phyloP scores from a whole-genome alignment of 2,113 vertebrate species.

The Colius striatus region DNA sequence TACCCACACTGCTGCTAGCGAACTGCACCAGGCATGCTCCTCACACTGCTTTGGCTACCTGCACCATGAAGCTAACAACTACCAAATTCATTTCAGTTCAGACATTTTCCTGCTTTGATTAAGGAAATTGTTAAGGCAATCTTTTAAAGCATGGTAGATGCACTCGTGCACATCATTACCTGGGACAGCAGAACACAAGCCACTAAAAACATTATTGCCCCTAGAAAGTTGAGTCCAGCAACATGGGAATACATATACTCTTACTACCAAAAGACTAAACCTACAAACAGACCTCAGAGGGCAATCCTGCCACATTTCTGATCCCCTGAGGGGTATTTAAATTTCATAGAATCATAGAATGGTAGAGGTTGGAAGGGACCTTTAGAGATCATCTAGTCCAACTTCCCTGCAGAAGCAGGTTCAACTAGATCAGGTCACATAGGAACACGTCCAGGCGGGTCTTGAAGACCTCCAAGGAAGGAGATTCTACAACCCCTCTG shows the following conservation, averaged over 20 bases:
- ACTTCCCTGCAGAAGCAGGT: too few relatives aligned
- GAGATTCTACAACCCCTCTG: too few relatives aligned
- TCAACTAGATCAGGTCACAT: too few relatives aligned
- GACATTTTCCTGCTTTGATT: not conserved
- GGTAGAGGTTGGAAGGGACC: too few relatives aligned
- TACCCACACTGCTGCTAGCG: not conserved
- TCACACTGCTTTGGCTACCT: not conserved
- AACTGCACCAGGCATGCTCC: not conserved
- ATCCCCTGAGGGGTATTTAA: not conserved
- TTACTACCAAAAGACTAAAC: not conserved
- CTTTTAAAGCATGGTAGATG: not conserved
- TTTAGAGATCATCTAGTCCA: too few relatives aligned
- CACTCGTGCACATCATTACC: not conserved
- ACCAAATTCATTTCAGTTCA: not conserved
- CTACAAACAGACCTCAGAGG: not conserved
- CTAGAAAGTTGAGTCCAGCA: not conserved
- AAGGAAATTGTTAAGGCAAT: not conserved
- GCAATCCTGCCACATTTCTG: not conserved
- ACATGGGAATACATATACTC: not conserved
- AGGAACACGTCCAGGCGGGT: too few relatives aligned
- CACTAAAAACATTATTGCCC: not conserved
- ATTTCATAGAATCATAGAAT: too few relatives aligned
- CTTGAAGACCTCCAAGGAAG: too few relatives aligned
- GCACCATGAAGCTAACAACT: not conserved
- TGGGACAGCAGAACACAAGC: not conserved